A percentile compares a stretch with the other conserved stretches of the same genome.
Conservation (phyloP, 2,113 vertebrate genomes). For the Cyrtonyx montezumae region DNA sequence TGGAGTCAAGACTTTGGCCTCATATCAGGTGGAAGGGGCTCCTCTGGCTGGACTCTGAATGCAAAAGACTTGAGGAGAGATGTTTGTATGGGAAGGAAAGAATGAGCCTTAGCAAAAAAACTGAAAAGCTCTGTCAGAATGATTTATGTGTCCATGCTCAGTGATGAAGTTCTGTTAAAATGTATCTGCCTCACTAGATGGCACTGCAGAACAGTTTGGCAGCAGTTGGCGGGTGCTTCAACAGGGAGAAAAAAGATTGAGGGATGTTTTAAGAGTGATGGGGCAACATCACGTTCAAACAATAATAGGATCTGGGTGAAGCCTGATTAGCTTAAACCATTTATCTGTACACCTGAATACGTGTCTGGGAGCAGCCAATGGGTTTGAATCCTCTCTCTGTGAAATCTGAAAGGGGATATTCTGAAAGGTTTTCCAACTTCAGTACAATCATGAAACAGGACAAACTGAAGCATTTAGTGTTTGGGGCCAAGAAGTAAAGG, state of each 20-base stretch:
- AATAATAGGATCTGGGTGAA: neutral
- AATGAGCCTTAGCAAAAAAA: neutral
- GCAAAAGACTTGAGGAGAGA: neutral
- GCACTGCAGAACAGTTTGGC: constrained; percentile 51
- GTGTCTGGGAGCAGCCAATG: neutral
- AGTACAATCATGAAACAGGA: neutral
- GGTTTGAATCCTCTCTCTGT: neutral
- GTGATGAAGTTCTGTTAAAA: neutral
- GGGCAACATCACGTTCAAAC: neutral
- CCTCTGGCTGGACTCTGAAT: neutral
- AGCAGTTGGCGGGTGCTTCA: accelerated
- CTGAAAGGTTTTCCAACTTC: neutral
- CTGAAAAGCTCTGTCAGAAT: accelerated
- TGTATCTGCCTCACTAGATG: constrained; percentile 58
- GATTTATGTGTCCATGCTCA: neutral
- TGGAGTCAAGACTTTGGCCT: neutral
- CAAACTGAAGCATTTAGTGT: neutral
- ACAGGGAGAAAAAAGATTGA: neutral
- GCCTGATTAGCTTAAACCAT: neutral
- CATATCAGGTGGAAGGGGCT: neutral
- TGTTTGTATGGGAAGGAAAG: neutral
- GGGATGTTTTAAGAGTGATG: neutral
- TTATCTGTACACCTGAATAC: neutral
- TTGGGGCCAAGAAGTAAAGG: neutral
- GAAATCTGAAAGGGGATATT: neutral